Evolutionary conservation across 2,113 vertebrate genomes (phyloP).

Genomic region (Ciconia boyciana): DNA sequence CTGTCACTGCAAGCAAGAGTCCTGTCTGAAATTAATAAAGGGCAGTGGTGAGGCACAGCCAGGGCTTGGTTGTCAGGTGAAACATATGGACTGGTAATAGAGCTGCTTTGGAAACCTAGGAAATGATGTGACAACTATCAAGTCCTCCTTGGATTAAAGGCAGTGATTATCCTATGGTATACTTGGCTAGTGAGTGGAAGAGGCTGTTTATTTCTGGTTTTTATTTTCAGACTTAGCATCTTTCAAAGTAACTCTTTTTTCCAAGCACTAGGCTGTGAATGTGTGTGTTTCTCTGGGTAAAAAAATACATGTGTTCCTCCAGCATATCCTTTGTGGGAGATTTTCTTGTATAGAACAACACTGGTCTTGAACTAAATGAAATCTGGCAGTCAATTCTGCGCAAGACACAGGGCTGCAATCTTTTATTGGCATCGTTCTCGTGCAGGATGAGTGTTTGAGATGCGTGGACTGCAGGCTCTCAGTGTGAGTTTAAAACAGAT

Average conservation of each 20-base stretch:
- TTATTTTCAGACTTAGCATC: background rate
- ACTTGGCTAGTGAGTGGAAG: background rate
- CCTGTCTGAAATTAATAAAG: background rate
- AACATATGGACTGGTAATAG: rapidly evolving
- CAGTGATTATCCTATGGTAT: background rate
- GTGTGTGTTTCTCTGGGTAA: background rate
- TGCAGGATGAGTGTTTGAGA: background rate
- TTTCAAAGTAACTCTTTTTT: background rate
- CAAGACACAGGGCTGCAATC: background rate
- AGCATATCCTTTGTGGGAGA: background rate
- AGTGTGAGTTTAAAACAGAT: background rate
- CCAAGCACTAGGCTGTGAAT: background rate
- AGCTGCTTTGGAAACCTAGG: background rate
- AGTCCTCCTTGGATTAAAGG: background rate
- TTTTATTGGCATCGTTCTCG: background rate
- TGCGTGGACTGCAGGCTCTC: background rate
- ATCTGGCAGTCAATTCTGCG: background rate
- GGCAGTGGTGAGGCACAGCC: background rate
- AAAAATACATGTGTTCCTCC: background rate
- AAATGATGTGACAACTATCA: background rate
- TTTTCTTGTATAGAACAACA: background rate
- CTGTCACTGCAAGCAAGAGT: background rate
- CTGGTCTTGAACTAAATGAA: background rate
- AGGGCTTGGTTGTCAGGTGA: background rate
- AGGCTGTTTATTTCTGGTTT: background rate